These are phyloP conservation scores for Esox lucius DNA, from an alignment of 2,797 vertebrate genomes.

Conservation along the genomic window DNA sequence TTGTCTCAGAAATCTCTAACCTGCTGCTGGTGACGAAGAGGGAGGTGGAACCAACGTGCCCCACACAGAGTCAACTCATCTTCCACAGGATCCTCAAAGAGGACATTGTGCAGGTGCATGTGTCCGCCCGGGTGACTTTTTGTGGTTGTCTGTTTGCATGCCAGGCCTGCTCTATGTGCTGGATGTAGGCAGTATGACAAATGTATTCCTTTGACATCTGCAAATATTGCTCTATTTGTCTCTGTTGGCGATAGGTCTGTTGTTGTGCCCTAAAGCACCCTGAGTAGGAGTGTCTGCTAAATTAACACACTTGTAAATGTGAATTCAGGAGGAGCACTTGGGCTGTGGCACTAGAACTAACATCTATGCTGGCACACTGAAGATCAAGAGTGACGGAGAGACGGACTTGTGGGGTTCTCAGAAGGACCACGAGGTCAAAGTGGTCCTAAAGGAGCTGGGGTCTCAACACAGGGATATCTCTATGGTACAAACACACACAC, in stretches of 20 bases:
- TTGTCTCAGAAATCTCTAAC: slow-evolving; percentile 82
- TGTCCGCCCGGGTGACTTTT: background rate
- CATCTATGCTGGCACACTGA: slow-evolving; percentile 81
- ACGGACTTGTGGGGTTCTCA: slow-evolving; percentile 47
- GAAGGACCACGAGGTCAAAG: slow-evolving; percentile 72
- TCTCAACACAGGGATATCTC: slow-evolving; percentile 85
- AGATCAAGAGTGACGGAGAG: slow-evolving; percentile 72
- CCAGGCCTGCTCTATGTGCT: background rate
- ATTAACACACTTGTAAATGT: background rate
- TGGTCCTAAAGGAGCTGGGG: slow-evolving; percentile 83
- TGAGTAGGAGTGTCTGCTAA: too few species aligned
- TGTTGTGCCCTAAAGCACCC: too few species aligned
- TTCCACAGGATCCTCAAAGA: slow-evolving; percentile 84
- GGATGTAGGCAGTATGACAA: background rate
- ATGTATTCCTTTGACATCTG: background rate
- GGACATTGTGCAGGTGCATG: slow-evolving; percentile 74
- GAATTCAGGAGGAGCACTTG: slow-evolving; percentile 76
- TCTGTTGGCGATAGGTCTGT: background rate
- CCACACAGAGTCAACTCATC: slow-evolving; percentile 73
- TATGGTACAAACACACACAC: slow-evolving; percentile 64
- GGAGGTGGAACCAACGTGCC: slow-evolving; percentile 59
- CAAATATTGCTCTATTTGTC: background rate
- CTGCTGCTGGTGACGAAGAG: slow-evolving; percentile 79
- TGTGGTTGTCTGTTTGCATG: slow-evolving; percentile 15
- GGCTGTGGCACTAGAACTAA: slow-evolving; percentile 83